These are phyloP conservation scores for Rhagoletis pomonella DNA, from an alignment of 1,140 invertebrate species.

Conservation along the genomic window DNA sequence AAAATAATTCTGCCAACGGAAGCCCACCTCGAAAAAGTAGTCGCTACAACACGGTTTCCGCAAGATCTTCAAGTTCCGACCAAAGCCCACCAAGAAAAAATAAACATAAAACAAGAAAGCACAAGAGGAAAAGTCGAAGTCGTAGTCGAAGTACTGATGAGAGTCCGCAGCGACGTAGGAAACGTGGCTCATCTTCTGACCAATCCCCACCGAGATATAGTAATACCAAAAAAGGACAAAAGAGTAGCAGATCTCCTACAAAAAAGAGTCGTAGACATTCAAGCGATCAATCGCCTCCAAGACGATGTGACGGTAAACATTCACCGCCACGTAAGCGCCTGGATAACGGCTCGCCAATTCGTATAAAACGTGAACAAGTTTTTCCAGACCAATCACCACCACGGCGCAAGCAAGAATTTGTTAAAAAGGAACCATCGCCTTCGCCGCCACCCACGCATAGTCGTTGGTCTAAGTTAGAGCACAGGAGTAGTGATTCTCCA, in stretches of 20 bases:
- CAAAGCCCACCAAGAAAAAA: conserved; percentile 58
- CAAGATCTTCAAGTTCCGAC: conserved; percentile 56
- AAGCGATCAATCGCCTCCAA: conserved; percentile 55
- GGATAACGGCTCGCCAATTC: conserved; percentile 8
- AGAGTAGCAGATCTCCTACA: conserved; percentile 58
- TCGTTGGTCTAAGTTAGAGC: conserved; percentile 34
- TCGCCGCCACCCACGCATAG: conserved; percentile 42
- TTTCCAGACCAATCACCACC: conserved; percentile 54
- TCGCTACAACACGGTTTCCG: conserved; percentile 68
- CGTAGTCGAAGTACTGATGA: conserved; percentile 26
- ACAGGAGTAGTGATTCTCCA: conserved; percentile 58
- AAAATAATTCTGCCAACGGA: conserved; percentile 46
- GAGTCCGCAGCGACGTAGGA: conserved; percentile 53
- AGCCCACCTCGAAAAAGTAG: conserved; percentile 59
- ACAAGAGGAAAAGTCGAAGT: background rate
- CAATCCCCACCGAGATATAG: conserved; percentile 56
- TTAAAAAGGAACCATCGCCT: background rate
- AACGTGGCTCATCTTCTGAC: conserved; percentile 42
- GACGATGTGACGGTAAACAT: background rate
- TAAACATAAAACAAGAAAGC: background rate
- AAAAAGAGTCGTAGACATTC: conserved; percentile 53
- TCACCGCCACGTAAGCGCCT: background rate
- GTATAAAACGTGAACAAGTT: background rate
- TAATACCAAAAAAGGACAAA: background rate
- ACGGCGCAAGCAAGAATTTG: background rate